A percentile compares a stretch with the other conserved stretches of the same genome.
These are phyloP conservation scores for Lepidochitona cinerea DNA, from an alignment of 2,888 invertebrate species.

Conservation along the genomic window DNA sequence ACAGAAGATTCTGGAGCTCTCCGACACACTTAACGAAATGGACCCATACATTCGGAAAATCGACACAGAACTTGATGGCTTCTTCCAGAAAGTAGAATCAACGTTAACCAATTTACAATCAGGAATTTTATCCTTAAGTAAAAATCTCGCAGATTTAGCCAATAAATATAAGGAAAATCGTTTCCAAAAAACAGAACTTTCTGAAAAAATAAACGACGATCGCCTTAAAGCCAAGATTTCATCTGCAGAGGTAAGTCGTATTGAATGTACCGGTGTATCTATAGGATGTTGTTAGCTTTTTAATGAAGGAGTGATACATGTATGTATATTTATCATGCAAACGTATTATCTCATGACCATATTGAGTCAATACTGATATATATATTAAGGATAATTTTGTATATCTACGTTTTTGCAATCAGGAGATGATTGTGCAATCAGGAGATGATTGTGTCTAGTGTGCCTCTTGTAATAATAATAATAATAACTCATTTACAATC, in stretches of 20 bases:
- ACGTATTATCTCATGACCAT: no score
- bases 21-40: neutral
- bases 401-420: no score
- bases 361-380: no score
- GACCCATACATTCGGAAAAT: neutral
- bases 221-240: neutral
- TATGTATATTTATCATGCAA: no score
- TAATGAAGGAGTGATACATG: no score
- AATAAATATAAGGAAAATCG: neutral
- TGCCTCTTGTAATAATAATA: no score
- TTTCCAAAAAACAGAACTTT: neutral
- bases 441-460: no score
- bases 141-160: neutral
- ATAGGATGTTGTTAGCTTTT: no score
- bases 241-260: neutral
- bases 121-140: neutral
- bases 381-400: no score
- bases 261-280: no score
- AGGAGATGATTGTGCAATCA: no score
- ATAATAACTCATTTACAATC: no score
- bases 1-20: neutral
- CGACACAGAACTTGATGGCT: neutral
- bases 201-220: neutral
- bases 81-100: neutral
- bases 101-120: neutral